phyloP scores from a whole-genome alignment of 92 coral and sea anemone species.

The Muricea muricata region DNA sequence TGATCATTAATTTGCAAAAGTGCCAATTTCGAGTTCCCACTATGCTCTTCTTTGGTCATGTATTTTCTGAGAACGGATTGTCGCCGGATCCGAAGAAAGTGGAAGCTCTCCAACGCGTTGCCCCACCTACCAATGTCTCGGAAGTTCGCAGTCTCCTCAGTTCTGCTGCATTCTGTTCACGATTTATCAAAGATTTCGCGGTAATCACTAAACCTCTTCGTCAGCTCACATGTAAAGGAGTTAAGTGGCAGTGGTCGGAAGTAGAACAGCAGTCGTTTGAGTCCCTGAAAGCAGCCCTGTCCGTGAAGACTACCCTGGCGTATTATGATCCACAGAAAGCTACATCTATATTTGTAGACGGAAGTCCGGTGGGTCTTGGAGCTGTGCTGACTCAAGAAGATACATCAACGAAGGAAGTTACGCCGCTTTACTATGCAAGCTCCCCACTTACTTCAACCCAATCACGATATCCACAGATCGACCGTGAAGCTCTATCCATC shows the following conservation, averaged over 20 bases:
- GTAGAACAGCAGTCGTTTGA: too few relatives aligned
- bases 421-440: slow-evolving; percentile 59
- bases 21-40: slow-evolving; percentile 38
- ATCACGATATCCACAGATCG: too few relatives aligned
- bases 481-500: slow-evolving; percentile 58
- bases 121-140: slow-evolving; percentile 52
- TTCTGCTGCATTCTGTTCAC: too few relatives aligned
- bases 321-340: slow-evolving; percentile 56
- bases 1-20: too few relatives aligned
- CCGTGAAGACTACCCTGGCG: slow-evolving; percentile 45
- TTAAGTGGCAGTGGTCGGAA: too few relatives aligned
- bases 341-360: slow-evolving; percentile 43
- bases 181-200: too few relatives aligned
- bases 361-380: slow-evolving; percentile 60
- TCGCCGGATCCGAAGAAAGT: slow-evolving; percentile 70
- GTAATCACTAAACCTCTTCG: too few relatives aligned
- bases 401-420: slow-evolving; percentile 46
- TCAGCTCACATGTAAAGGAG: too few relatives aligned
- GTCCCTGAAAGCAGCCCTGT: slow-evolving; percentile 43
- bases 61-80: slow-evolving; percentile 67
- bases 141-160: slow-evolving; percentile 69
- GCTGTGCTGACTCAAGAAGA: slow-evolving; percentile 65
- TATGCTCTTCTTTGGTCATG: slow-evolving; percentile 59
- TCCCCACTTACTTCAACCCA: too few relatives aligned
- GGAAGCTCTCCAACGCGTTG: slow-evolving; percentile 57